phyloP scores from a whole-genome alignment of 37 sponge, comb jelly and placozoan species.

The Spongia lamella region DNA sequence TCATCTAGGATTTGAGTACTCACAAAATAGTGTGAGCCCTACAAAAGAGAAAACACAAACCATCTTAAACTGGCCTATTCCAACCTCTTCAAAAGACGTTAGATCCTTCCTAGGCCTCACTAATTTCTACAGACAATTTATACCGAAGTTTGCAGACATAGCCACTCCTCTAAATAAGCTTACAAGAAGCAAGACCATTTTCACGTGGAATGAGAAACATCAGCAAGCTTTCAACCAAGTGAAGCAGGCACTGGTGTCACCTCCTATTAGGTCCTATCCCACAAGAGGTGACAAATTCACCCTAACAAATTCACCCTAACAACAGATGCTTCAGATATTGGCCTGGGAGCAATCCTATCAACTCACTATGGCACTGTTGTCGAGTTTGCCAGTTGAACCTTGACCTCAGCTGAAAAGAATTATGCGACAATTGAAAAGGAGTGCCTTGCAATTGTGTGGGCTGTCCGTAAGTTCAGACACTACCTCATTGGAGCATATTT shows the following conservation, averaged over 20 bases:
- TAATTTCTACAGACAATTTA: too few relatives aligned
- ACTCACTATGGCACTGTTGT: constrained; percentile 6
- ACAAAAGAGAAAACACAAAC: too few relatives aligned
- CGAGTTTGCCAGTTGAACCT: constrained; percentile 1
- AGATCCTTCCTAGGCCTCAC: too few relatives aligned
- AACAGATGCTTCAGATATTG: constrained; percentile 22
- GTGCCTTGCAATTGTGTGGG: constrained; percentile 26
- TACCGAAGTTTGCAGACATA: too few relatives aligned
- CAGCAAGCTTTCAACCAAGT: constrained; percentile 1
- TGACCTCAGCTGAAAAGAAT: constrained; percentile 10
- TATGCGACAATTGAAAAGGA: constrained; percentile 24
- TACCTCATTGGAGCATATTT: constrained; percentile 15
- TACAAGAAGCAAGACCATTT: too few relatives aligned
- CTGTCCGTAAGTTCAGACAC: constrained; percentile 2
- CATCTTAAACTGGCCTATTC: too few relatives aligned
- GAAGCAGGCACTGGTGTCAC: constrained; percentile 1
- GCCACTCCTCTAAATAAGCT: too few relatives aligned
- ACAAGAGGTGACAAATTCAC: constrained; percentile 12
- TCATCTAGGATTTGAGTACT: too few relatives aligned
- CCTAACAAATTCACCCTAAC: constrained; percentile 4
- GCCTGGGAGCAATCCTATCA: constrained; percentile 24
- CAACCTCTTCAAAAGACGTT: too few relatives aligned
- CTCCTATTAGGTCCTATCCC: constrained; percentile 9
- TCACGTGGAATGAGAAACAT: too few relatives aligned
- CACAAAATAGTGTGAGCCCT: too few relatives aligned